phyloP scores from a whole-genome alignment of 2,888 invertebrate genomes.

The Clivina fossor region DNA sequence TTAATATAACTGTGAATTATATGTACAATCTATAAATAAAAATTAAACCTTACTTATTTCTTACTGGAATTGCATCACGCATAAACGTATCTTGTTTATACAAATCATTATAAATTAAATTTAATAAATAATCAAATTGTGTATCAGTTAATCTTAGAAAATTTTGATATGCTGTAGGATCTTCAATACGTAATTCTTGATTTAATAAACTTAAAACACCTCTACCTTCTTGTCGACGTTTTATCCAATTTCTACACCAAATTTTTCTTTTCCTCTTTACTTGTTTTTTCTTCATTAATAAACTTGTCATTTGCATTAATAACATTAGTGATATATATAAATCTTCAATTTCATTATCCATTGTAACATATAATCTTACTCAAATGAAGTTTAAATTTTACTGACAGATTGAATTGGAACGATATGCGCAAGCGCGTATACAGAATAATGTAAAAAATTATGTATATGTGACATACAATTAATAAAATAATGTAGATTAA shows the following conservation, averaged over 20 bases:
- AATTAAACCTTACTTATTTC: too few relatives aligned
- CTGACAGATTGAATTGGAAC: too few relatives aligned
- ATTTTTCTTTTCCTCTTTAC: constrained; percentile 11
- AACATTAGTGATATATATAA: too few relatives aligned
- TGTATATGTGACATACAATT: too few relatives aligned
- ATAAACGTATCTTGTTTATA: constrained; percentile 9
- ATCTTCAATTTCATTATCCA: too few relatives aligned
- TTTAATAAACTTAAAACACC: constrained; percentile 27
- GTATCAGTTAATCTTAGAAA: constrained; percentile 7
- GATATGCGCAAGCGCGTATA: too few relatives aligned
- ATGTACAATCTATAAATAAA: background rate
- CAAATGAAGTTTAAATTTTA: too few relatives aligned
- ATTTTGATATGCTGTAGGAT: constrained; percentile 14
- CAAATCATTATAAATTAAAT: background rate
- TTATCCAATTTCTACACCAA: constrained; percentile 29
- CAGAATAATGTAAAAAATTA: too few relatives aligned
- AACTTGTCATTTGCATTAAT: too few relatives aligned
- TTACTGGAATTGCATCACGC: constrained; percentile 6
- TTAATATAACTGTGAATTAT: constrained; percentile 11
- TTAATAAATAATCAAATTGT: too few relatives aligned
- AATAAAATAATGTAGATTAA: too few relatives aligned
- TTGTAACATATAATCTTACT: too few relatives aligned
- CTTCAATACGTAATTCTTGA: constrained; percentile 23
- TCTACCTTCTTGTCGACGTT: constrained; percentile 19
- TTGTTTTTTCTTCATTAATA: constrained; percentile 9